phyloP scores from a whole-genome alignment of 2,888 invertebrate genomes.

The Schrankia costaestrigalis region DNA sequence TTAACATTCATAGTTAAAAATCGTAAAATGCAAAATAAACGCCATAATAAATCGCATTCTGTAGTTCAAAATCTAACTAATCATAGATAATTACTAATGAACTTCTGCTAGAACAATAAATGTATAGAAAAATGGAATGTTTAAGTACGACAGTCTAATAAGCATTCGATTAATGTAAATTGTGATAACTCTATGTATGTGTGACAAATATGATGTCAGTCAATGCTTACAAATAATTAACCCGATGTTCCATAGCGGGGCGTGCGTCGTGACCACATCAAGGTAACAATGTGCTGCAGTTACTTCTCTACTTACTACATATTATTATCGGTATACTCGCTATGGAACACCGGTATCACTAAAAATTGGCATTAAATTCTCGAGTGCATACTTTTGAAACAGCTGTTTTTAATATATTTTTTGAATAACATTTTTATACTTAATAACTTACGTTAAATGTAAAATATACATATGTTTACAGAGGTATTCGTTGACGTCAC shows the following conservation, averaged over 20 bases:
- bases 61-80: constrained; percentile 62
- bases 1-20: constrained; percentile 46
- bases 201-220: constrained; percentile 69
- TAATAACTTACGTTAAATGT: constrained; percentile 57
- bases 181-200: constrained; percentile 44
- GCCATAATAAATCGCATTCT: constrained; percentile 46
- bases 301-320: neutral
- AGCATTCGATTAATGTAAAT: constrained; percentile 54
- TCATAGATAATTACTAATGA: constrained; percentile 50
- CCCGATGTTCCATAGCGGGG: constrained; percentile 39
- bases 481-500: constrained; percentile 26
- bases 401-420: constrained; percentile 47
- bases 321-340: constrained; percentile 20
- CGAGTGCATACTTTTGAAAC: constrained; percentile 61
- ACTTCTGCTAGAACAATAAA: constrained; percentile 55
- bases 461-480: constrained; percentile 67
- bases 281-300: constrained; percentile 4
- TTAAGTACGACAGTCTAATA: constrained; percentile 76
- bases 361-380: constrained; percentile 57
- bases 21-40: constrained; percentile 62
- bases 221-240: constrained; percentile 57
- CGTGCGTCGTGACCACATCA: constrained; percentile 16
- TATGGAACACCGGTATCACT: constrained; percentile 41
- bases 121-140: constrained; percentile 74
- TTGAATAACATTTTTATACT: constrained; percentile 45